Conservation (phyloP, 2,113 vertebrate genomes). For the Gobio gobio region DNA sequence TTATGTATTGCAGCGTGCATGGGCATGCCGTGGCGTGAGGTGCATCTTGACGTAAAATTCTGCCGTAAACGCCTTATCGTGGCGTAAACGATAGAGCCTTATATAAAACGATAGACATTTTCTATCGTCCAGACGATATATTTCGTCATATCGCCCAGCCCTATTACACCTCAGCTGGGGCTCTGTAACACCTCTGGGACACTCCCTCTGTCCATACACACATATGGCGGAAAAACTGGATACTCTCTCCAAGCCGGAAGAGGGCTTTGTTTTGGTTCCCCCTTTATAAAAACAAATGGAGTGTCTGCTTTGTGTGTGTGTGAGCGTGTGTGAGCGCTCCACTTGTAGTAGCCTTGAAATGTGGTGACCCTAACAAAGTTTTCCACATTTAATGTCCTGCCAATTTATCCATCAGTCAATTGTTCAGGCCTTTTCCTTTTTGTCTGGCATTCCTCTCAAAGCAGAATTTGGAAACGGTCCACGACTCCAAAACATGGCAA, state of each 20-base stretch:
- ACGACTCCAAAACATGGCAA: background rate
- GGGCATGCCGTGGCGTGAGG: too few relatives aligned
- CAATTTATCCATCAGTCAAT: background rate
- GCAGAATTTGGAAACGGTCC: background rate
- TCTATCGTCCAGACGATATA: too few relatives aligned
- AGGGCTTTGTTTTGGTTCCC: constrained; percentile 42
- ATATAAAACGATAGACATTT: too few relatives aligned
- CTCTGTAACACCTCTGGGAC: constrained; percentile 55
- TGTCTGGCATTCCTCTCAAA: background rate
- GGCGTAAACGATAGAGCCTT: too few relatives aligned
- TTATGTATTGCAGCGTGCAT: too few relatives aligned
- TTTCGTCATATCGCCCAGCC: too few relatives aligned
- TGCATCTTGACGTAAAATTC: too few relatives aligned
- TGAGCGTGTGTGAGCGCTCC: background rate
- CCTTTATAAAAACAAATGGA: constrained; percentile 39
- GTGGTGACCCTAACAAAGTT: constrained; percentile 11
- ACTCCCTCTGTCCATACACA: constrained; percentile 48
- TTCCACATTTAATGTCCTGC: background rate
- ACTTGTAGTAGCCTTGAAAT: constrained; percentile 15
- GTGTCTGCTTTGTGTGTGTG: background rate
- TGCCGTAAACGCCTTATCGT: too few relatives aligned
- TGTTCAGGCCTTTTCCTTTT: constrained; percentile 23
- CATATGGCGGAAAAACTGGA: constrained; percentile 43
- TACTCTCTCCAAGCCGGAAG: constrained; percentile 44
- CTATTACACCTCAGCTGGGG: constrained; percentile 62